Conservation (phyloP, 1,140 invertebrate species). For the Brachystomella parvula region DNA sequence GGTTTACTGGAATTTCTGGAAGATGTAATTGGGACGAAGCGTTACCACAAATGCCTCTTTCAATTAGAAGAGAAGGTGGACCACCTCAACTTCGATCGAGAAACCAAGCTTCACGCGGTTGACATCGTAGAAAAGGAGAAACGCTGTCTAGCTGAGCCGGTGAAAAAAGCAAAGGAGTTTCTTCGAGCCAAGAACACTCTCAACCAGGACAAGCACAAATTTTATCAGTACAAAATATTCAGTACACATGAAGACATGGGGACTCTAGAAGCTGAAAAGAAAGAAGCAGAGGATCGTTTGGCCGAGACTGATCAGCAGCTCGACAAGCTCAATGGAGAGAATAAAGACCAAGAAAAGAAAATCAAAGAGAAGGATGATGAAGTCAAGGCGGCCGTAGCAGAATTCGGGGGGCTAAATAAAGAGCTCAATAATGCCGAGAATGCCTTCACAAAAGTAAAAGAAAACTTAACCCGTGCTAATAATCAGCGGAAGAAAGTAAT, state of each 20-base stretch:
- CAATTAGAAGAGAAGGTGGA: conserved; percentile 67
- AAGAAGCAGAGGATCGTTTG: conserved; percentile 24
- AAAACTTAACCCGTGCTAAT: conserved; percentile 28
- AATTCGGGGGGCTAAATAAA: conserved; percentile 39
- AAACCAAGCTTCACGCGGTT: conserved; percentile 81
- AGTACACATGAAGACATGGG: conserved; percentile 1
- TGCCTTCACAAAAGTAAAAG: conserved; percentile 27
- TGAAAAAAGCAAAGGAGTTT: conserved; percentile 54
- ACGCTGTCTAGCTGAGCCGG: conserved; percentile 71
- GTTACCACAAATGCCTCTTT: conserved; percentile 58
- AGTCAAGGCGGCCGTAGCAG: conserved; percentile 35
- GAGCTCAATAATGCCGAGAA: conserved; percentile 23
- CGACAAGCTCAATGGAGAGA: conserved; percentile 22
- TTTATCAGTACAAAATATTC: conserved; percentile 42
- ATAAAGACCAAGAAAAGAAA: conserved; percentile 37
- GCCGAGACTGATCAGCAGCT: conserved; percentile 20
- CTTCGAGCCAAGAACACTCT: conserved; percentile 27
- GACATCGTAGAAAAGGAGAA: conserved; percentile 86
- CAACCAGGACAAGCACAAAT: conserved; percentile 39
- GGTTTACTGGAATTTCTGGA: conserved; percentile 98
- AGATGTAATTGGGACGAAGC: conserved; percentile 91
- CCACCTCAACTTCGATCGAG: conserved; percentile 63
- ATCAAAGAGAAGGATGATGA: conserved; percentile 38
- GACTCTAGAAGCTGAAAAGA: conserved; percentile 22
- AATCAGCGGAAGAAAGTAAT: conserved; percentile 39